Percentiles rank a stretch among this genome's conserved stretches.
Evolutionary conservation across 2,888 invertebrate genomes (phyloP).

Genomic region (Pteria penguin): DNA sequence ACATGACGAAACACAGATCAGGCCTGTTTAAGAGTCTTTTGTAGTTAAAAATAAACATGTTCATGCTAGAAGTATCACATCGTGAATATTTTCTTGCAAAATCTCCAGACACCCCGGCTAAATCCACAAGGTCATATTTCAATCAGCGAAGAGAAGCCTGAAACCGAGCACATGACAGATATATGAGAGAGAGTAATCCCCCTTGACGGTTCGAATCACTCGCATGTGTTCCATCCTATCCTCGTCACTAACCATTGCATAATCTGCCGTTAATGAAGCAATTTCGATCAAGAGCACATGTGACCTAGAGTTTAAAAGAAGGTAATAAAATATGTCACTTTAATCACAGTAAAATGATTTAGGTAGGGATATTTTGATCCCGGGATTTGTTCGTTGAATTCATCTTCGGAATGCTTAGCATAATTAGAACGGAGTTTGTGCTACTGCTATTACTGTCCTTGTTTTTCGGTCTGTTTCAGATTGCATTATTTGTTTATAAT

Average conservation of each 20-base stretch:
- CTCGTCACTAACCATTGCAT: neutral
- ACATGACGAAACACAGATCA: no score
- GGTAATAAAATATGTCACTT: neutral
- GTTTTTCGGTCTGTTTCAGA: no score
- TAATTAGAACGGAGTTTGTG: no score
- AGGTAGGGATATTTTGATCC: neutral
- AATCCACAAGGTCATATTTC: neutral
- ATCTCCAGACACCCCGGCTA: neutral
- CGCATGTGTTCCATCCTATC: neutral
- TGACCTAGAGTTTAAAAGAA: neutral
- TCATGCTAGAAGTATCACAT: neutral
- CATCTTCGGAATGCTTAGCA: no score
- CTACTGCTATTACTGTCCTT: no score
- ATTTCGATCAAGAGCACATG: neutral
- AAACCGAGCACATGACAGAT: constrained; percentile 29
- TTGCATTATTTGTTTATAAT: no score
- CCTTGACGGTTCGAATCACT: constrained; percentile 16
- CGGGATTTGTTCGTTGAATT: neutral
- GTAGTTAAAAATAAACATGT: neutral
- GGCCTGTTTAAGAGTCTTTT: no score
- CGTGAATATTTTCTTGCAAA: neutral
- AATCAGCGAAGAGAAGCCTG: neutral
- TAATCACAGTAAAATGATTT: neutral
- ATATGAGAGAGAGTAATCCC: constrained; percentile 40
- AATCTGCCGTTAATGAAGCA: neutral